Evolutionary conservation across 1,140 invertebrate genomes (phyloP).

Genomic region (Acyrthosiphon pisum): DNA sequence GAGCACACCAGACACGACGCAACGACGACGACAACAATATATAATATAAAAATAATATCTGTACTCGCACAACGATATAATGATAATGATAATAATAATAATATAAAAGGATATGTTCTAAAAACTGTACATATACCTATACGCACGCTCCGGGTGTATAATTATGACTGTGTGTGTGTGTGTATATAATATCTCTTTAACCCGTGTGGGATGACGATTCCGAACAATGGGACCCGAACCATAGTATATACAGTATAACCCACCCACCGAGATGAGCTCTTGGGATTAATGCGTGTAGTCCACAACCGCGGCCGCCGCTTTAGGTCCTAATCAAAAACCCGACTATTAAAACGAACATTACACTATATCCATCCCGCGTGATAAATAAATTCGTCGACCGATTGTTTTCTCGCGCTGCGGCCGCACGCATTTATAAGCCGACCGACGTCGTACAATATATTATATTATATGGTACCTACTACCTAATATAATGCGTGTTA

Average conservation of each 20-base stretch:
- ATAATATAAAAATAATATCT: neutral
- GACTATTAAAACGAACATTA: constrained; percentile 24
- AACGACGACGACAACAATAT: constrained; percentile 9
- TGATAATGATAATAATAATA: constrained; percentile 21
- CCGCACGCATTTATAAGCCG: neutral
- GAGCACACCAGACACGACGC: neutral
- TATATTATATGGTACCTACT: neutral
- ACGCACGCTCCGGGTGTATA: constrained; percentile 2
- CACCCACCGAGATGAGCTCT: constrained; percentile 34
- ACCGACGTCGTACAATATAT: neutral
- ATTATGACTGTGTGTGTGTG: constrained; percentile 16
- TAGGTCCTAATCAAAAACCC: constrained; percentile 43
- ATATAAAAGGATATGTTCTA: constrained; percentile 34
- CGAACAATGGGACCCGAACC: constrained; percentile 32
- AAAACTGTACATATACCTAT: neutral
- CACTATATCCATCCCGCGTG: neutral
- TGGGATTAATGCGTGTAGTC: constrained; percentile 22
- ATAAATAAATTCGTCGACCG: constrained; percentile 37
- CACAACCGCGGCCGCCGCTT: neutral
- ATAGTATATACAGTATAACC: constrained; percentile 16
- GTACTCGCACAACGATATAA: constrained; percentile 16
- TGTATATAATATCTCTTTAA: constrained; percentile 31
- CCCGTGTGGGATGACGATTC: constrained; percentile 44
- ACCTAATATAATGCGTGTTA: too few species aligned
- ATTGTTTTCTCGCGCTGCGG: neutral